phyloP scores from a whole-genome alignment of 2,797 vertebrate genomes.

The Merluccius polli region DNA sequence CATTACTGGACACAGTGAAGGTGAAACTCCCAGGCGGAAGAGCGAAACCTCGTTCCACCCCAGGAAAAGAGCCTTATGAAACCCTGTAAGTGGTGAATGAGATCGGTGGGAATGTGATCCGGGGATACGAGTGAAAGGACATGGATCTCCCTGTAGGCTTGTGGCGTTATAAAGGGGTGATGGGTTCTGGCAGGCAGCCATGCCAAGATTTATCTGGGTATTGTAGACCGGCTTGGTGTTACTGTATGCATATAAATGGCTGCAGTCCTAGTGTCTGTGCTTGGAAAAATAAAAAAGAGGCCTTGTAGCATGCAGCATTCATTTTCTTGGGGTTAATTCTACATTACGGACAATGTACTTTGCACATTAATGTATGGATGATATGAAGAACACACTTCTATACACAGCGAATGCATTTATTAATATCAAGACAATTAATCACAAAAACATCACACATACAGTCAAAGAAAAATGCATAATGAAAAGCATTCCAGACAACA shows the following conservation, averaged over 20 bases:
- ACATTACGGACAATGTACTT: not conserved
- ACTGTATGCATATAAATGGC: not conserved
- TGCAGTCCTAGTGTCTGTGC: not conserved
- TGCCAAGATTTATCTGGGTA: not conserved
- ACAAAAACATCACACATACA: not conserved
- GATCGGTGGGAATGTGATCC: constrained; percentile 14
- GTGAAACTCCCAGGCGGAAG: constrained; percentile 11
- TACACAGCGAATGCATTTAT: too few species aligned
- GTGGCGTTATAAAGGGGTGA: not conserved
- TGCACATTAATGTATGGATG: too few species aligned
- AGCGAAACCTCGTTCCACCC: constrained; percentile 12
- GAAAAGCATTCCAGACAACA: not conserved
- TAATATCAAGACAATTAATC: not conserved
- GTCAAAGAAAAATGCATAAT: not conserved
- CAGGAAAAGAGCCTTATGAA: constrained; percentile 47
- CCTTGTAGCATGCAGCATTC: not conserved
- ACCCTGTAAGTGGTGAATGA: constrained; percentile 8
- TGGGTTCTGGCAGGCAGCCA: constrained; percentile 32
- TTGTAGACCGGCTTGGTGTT: not conserved
- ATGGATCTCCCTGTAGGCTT: not conserved
- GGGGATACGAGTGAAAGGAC: constrained; percentile 19
- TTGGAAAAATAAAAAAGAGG: not conserved
- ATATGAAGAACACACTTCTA: too few species aligned
- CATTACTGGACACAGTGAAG: constrained; percentile 7
- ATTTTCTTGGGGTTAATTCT: not conserved